These are phyloP conservation scores for Synergus laeviventris DNA, from an alignment of 2,888 invertebrate genomes.

Conservation along the genomic window DNA sequence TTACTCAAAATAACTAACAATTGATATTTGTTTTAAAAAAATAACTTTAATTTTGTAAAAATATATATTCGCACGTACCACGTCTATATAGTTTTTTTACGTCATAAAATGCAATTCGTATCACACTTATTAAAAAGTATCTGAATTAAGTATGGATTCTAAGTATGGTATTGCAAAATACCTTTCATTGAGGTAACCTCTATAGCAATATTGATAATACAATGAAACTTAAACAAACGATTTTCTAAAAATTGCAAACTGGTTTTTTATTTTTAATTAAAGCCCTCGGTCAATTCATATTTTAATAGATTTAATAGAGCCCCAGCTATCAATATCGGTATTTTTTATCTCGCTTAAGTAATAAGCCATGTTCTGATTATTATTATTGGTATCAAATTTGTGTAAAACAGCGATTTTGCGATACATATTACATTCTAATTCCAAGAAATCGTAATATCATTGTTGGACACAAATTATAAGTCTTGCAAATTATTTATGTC, in stretches of 20 bases:
- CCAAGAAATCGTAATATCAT: too few relatives aligned
- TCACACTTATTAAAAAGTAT: slow-evolving; percentile 49
- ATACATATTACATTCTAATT: too few relatives aligned
- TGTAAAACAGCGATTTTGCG: neutral
- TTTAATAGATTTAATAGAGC: neutral
- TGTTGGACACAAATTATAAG: too few relatives aligned
- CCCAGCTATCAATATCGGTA: neutral
- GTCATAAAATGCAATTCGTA: slow-evolving; percentile 48
- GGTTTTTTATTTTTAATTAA: too few relatives aligned
- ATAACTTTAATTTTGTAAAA: neutral
- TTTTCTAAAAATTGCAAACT: too few relatives aligned
- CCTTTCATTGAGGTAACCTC: slow-evolving; percentile 9
- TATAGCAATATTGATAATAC: neutral
- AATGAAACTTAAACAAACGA: neutral
- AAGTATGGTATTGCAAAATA: slow-evolving; percentile 49
- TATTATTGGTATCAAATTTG: neutral
- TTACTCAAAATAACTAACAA: too few relatives aligned
- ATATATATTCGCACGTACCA: slow-evolving; percentile 14
- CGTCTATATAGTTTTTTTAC: slow-evolving; percentile 34
- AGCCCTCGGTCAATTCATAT: too few relatives aligned
- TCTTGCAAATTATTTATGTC: too few relatives aligned
- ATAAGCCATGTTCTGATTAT: slow-evolving; percentile 19
- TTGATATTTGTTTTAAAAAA: too few relatives aligned
- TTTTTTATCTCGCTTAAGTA: slow-evolving; percentile 34
- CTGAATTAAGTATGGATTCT: slow-evolving; percentile 49